These are phyloP conservation scores for Cynopterus sphinx DNA, from an alignment of 2,797 vertebrate species.

Conservation along the genomic window DNA sequence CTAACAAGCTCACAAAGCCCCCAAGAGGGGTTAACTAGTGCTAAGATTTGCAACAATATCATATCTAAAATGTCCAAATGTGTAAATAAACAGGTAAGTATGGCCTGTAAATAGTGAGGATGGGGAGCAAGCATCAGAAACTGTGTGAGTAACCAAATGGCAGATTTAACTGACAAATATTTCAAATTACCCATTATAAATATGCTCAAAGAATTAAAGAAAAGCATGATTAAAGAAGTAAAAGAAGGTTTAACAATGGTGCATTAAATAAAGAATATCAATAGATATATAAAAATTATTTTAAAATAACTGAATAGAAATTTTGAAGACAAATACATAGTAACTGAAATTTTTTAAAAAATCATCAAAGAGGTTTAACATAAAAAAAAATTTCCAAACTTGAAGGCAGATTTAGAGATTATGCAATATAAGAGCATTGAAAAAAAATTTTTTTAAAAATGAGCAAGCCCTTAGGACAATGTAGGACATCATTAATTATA, in stretches of 20 bases:
- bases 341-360: neutral
- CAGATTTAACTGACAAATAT: neutral
- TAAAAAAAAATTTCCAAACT: neutral
- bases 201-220: neutral
- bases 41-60: neutral
- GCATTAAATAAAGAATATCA: neutral
- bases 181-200: neutral
- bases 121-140: neutral
- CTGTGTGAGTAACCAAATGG: neutral
- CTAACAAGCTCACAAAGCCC: neutral
- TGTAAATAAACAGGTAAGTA: neutral
- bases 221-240: neutral
- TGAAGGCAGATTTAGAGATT: neutral
- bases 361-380: neutral
- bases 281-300: neutral
- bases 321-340: neutral
- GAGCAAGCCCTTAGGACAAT: neutral
- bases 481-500: neutral
- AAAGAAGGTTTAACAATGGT: neutral
- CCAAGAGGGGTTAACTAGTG: neutral
- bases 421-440: neutral
- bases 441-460: neutral
- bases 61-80: neutral
- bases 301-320: neutral
- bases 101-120: neutral